Evolutionary conservation across 1,140 invertebrate species (phyloP).

Genomic region (Aphidius ervi): DNA sequence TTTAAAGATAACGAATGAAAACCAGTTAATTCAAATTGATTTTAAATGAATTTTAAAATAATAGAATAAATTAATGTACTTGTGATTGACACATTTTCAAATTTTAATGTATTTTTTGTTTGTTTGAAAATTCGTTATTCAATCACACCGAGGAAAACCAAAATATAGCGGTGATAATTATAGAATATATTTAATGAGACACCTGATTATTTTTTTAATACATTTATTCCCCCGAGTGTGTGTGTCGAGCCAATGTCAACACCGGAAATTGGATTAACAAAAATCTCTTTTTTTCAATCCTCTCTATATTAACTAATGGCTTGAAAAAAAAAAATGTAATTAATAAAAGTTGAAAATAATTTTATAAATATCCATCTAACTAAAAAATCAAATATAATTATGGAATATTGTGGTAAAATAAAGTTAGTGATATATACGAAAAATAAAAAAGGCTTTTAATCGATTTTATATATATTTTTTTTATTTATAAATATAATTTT

Average conservation of each 20-base stretch:
- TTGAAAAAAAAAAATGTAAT: slow-evolving; percentile 4
- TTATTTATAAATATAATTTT: no score
- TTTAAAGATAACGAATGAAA: no score
- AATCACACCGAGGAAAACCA: not conserved
- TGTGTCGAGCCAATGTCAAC: slow-evolving; percentile 28
- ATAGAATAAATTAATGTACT: no score
- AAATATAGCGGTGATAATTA: slow-evolving; percentile 9
- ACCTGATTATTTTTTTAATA: slow-evolving; percentile 35
- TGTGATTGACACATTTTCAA: not conserved
- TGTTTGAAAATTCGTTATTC: not conserved
- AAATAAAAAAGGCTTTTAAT: no score
- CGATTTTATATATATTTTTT: no score
- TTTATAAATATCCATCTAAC: no score
- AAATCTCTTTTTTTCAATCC: not conserved
- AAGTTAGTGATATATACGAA: no score
- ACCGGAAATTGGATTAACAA: slow-evolving; percentile 25
- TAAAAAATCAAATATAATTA: slow-evolving; percentile 2
- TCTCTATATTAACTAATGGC: not conserved
- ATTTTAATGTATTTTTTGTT: not conserved
- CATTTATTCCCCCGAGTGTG: slow-evolving; percentile 18
- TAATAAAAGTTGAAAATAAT: slow-evolving; percentile 3
- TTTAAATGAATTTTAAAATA: no score
- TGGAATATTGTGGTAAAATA: not conserved
- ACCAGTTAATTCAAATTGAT: no score
- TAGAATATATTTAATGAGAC: slow-evolving; percentile 29